Percentiles rank a stretch among this genome's conserved stretches.
phyloP scores from a whole-genome alignment of 2,113 vertebrate genomes.

The Oncorhynchus kisutch region DNA sequence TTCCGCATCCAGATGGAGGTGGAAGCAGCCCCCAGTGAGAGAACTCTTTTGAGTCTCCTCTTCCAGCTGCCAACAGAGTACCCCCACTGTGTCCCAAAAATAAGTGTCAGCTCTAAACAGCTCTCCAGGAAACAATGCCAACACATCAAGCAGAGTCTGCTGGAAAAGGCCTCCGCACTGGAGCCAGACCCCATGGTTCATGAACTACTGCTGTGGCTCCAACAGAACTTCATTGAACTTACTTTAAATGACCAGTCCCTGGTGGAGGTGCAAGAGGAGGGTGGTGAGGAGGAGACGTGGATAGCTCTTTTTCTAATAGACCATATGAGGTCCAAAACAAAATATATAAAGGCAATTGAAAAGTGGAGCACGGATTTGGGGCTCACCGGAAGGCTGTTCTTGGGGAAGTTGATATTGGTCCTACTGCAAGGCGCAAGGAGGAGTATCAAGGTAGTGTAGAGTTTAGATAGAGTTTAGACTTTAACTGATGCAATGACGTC shows the following conservation, averaged over 20 bases:
- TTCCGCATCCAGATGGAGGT: constrained; percentile 75
- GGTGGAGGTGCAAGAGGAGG: constrained; percentile 12
- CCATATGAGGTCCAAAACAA: constrained; percentile 85
- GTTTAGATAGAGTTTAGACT: background rate
- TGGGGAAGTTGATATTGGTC: constrained; percentile 82
- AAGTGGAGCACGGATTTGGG: constrained; percentile 79
- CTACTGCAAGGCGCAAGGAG: constrained; percentile 76
- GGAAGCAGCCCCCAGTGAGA: constrained; percentile 47
- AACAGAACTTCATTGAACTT: constrained; percentile 70
- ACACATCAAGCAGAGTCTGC: constrained; percentile 67
- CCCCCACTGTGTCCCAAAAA: too few relatives aligned
- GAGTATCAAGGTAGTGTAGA: constrained; percentile 20
- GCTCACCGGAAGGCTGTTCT: constrained; percentile 83
- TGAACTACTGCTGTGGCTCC: constrained; percentile 78
- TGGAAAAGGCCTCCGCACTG: constrained; percentile 72
- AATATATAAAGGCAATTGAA: constrained; percentile 80
- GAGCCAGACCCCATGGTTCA: constrained; percentile 80
- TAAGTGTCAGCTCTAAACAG: constrained; percentile 27
- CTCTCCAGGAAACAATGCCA: constrained; percentile 77
- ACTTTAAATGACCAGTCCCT: background rate
- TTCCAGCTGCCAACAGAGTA: constrained; percentile 80
- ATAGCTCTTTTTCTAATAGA: constrained; percentile 79
- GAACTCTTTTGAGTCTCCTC: constrained; percentile 67
- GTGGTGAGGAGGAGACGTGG: constrained; percentile 50
- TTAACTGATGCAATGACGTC: too few relatives aligned